phyloP scores from a whole-genome alignment of 2,797 vertebrate genomes.

The Sebastes itinus region DNA sequence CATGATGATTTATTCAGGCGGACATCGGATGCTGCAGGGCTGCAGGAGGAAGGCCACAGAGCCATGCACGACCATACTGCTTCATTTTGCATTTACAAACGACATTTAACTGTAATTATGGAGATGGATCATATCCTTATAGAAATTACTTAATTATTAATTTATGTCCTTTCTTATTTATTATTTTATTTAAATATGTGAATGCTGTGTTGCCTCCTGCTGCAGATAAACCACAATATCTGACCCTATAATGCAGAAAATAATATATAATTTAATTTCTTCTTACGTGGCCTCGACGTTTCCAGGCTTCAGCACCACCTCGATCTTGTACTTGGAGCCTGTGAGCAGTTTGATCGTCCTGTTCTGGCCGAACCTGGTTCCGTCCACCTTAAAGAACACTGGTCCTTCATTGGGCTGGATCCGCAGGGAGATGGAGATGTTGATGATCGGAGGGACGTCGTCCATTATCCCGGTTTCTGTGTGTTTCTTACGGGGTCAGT shows the following conservation, averaged over 20 bases:
- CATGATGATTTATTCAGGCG: conserved; percentile 53
- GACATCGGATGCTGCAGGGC: conserved; percentile 27
- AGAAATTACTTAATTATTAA: too few relatives aligned
- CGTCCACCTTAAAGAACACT: conserved; percentile 98
- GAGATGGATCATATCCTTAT: background rate
- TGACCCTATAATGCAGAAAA: rapidly evolving
- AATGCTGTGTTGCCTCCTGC: background rate
- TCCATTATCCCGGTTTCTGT: conserved; percentile 80
- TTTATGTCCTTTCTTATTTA: background rate
- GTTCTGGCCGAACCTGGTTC: conserved; percentile 94
- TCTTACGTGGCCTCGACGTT: conserved; percentile 91
- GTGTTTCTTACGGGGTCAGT: background rate
- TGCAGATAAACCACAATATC: background rate
- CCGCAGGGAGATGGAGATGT: conserved; percentile 90
- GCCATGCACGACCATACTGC: background rate
- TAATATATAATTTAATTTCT: background rate
- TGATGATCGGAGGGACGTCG: conserved; percentile 90
- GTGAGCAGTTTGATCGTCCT: conserved; percentile 97
- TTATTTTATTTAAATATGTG: background rate
- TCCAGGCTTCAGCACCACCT: conserved; percentile 92
- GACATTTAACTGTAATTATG: rapidly evolving
- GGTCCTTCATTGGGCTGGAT: conserved; percentile 96
- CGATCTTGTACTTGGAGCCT: conserved; percentile 95
- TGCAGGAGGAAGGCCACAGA: background rate
- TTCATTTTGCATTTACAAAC: background rate